Base-by-base conservation (phyloP, 2,888 invertebrate species). In the Oegoconia quadripuncta region DNA sequence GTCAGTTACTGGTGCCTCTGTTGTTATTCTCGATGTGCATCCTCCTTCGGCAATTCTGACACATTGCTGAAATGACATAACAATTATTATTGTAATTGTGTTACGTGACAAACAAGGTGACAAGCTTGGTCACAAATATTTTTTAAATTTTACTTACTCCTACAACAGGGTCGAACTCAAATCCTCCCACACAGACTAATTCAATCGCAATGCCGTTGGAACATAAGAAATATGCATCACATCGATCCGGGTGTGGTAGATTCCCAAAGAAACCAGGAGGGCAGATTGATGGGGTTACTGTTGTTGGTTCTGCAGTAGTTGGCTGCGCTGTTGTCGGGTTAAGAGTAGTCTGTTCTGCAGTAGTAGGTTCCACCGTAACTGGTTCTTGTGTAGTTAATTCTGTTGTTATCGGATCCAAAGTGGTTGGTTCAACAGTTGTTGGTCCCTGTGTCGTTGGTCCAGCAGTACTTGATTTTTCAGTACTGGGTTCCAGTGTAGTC, bases 161-260 rank as follows among this genome's bases (percentile, higher is more conserved):
- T 13, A 30, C 2, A 14, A 31, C 35, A 3, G 46, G 44, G 26
- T 64, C 52, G 18, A 50, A 53, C 36, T 64, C 55, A n/a, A 49
- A 45, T 4, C 64, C 66, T 1, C 48, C 41, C 3, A 41, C 15
- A 25, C 66, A 66, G 9, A 33, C 28, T 1, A 59, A 26, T 4
- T 33, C 34, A 2, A 56, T 37, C 0, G 57, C 37, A 1, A 34
- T 26, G n/a, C 67, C 65, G 3, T 41, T 51, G 0, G 44, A 31
- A 29, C 71, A 71, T 32, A 62, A 36, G 33, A 48, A 60, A 46
- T 54, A 72, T 0, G 53, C 48, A 22, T 62, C 39, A 26, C 74
- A 74, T 0, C 31, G 16, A 0, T 52, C 45, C 0, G 73, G 72
- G 13, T 27, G 27, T 2, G 27, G 12, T 0, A 66, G 32, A 14